phyloP scores from a whole-genome alignment of 2,888 invertebrate species.

The Acleris cristana region DNA sequence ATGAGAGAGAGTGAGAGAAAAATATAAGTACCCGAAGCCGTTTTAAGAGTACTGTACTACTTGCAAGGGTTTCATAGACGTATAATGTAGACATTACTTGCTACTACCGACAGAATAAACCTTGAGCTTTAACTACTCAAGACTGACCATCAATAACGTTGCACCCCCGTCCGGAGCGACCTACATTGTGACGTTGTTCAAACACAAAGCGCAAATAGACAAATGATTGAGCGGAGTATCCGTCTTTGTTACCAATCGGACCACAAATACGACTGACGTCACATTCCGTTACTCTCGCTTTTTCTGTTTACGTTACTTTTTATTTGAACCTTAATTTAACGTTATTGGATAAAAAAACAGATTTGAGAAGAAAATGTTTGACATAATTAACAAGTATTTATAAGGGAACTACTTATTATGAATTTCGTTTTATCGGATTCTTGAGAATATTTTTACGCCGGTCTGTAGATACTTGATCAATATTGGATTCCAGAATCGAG shows the following conservation, averaged over 20 bases:
- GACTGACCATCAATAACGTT: conserved; percentile 4
- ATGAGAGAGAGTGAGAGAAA: too few relatives aligned
- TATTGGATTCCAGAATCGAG: not conserved
- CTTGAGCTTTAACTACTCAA: not conserved
- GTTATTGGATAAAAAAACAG: not conserved
- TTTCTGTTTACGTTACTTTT: not conserved
- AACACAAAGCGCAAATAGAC: conserved; percentile 3
- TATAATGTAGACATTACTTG: too few relatives aligned
- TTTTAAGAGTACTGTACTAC: too few relatives aligned
- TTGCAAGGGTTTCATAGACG: too few relatives aligned
- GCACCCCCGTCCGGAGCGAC: not conserved
- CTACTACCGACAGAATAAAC: not conserved
- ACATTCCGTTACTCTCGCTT: too few relatives aligned
- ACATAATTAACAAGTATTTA: not conserved
- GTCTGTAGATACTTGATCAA: not conserved
- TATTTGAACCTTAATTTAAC: not conserved
- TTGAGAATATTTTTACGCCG: not conserved
- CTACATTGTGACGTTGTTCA: conserved; percentile 6
- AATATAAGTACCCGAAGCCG: too few relatives aligned
- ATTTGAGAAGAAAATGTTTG: not conserved
- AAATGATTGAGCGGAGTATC: conserved; percentile 13
- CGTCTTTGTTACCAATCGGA: not conserved
- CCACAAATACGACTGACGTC: not conserved
- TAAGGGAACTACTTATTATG: not conserved
- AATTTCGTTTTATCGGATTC: not conserved